phyloP scores from a whole-genome alignment of 1,140 invertebrate species.

The Drosophila auraria region DNA sequence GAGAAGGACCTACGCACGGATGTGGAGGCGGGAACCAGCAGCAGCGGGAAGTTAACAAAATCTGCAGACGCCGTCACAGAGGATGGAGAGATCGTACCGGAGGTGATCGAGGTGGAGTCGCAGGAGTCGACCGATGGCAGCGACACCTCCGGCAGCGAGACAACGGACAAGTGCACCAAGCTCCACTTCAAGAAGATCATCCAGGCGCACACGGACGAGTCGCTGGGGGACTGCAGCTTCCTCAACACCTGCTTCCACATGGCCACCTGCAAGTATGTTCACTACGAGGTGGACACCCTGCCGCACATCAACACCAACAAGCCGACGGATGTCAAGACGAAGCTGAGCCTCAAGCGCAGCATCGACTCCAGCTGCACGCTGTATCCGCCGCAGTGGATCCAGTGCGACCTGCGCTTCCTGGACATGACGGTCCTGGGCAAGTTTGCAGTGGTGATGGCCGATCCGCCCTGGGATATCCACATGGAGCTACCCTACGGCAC shows the following conservation, averaged over 20 bases:
- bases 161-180: slow-evolving; percentile 90
- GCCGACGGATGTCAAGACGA: slow-evolving; percentile 76
- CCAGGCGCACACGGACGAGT: slow-evolving; percentile 97
- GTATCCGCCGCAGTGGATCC: slow-evolving; percentile 97
- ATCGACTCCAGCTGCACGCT: slow-evolving; percentile 88
- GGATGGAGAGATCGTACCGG: slow-evolving; percentile 74
- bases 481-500: slow-evolving; percentile 98
- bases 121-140: slow-evolving; percentile 70
- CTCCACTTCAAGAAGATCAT: slow-evolving; percentile 99
- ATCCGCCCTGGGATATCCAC: slow-evolving; percentile 99
- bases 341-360: slow-evolving; percentile 74
- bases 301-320: slow-evolving; percentile 84
- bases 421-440: slow-evolving; percentile 98
- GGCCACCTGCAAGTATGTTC: slow-evolving; percentile 99
- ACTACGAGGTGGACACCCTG: slow-evolving; percentile 94
- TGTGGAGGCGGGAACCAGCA: slow-evolving; percentile 6
- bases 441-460: slow-evolving; percentile 97
- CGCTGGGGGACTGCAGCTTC: slow-evolving; percentile 98
- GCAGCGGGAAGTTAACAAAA: slow-evolving; percentile 43
- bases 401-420: slow-evolving; percentile 97
- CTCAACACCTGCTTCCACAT: slow-evolving; percentile 99
- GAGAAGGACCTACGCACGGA: slow-evolving; percentile 68
- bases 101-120: slow-evolving; percentile 66
- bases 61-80: slow-evolving; percentile 46
- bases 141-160: slow-evolving; percentile 53